Evolutionary conservation across 2,797 vertebrate genomes (phyloP), one percentile per base, ranked within the genome.

Genomic region (Staurois parvus): DNA sequence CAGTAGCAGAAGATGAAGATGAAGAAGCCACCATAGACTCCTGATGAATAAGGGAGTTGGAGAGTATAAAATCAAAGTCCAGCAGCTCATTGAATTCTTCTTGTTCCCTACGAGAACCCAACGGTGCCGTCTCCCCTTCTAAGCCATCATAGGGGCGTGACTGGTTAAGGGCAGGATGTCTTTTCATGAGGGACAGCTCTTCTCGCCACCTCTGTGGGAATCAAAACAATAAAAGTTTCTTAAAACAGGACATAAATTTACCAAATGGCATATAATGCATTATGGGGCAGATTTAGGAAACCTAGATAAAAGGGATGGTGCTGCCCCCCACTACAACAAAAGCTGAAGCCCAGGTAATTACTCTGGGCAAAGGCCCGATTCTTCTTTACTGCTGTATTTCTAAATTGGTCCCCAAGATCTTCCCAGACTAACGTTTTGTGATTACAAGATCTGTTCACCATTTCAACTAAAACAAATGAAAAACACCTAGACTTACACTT

Each of bases 41-140:
- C 72, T 96, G 96, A 73, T 97, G 96, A 76, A 96, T 94, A 75
- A 98, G 94, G 3, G 97, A 97, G 90, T 98, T 99, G 24, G 98
- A 98, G n/a, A 99, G 93, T 32, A 99, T 99, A 90, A 99, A 99
- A 91, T 99, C 98, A 90, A 98, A 97, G 92, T 99, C 98, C 90
- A 97, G 92, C 76, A 98, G 93, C 89, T 99, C 97, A 78, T 94
- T 93, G 88, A 98, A 93, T 88, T 98, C 98, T 89, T 98, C 98
- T 0, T 93, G 88, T 81, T 99, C 97, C 85, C 95, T 96, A 85
- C 96, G 96, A 82, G 96, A 90, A 90, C 97, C 95, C 87, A 93
- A 91, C 40, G 90, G 90, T 81, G 92, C 91, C 79, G 91, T 91
- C 89, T 93, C 93, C 45, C 87, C 90, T 84, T 94, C 91, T 37